Conservation (phyloP, 2,797 vertebrate species). For the Carcharodon carcharias region DNA sequence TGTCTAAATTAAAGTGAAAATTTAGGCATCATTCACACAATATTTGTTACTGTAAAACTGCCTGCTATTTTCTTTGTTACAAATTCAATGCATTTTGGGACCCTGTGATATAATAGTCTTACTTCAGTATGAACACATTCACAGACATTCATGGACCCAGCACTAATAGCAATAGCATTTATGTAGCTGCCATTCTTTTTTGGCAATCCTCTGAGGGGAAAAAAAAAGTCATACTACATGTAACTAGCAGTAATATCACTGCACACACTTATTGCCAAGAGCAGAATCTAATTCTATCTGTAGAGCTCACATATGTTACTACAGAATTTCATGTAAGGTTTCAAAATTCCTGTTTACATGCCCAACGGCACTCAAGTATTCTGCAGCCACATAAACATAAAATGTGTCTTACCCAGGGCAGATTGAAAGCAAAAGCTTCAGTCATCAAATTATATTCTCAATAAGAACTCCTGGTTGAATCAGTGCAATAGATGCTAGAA, state of each 20-base stretch:
- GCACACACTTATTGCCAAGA: not conserved
- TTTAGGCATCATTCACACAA: not conserved
- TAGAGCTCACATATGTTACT: slow-evolving; percentile 6
- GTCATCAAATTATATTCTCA: slow-evolving; percentile 26
- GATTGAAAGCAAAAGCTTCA: not conserved
- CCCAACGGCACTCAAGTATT: not conserved
- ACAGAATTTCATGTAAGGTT: not conserved
- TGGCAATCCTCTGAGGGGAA: not conserved
- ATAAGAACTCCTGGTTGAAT: not conserved
- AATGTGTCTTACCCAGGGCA: not conserved
- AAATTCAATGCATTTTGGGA: not conserved
- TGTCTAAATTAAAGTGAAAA: not conserved
- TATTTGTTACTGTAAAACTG: not conserved
- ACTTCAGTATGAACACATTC: not conserved
- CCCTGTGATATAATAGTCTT: not conserved
- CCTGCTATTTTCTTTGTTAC: not conserved
- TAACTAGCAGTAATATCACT: not conserved
- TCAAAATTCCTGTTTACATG: slow-evolving; percentile 13
- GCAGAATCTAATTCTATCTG: not conserved
- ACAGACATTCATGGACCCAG: not conserved
- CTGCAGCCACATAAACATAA: not conserved
- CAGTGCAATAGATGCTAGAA: not conserved
- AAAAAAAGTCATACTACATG: not conserved
- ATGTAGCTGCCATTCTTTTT: not conserved
- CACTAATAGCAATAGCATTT: not conserved